Percentiles rank a stretch among this genome's conserved stretches.
phyloP scores from a whole-genome alignment of 64 coral and sea anemone genomes.

The Actinia tenebrosa region DNA sequence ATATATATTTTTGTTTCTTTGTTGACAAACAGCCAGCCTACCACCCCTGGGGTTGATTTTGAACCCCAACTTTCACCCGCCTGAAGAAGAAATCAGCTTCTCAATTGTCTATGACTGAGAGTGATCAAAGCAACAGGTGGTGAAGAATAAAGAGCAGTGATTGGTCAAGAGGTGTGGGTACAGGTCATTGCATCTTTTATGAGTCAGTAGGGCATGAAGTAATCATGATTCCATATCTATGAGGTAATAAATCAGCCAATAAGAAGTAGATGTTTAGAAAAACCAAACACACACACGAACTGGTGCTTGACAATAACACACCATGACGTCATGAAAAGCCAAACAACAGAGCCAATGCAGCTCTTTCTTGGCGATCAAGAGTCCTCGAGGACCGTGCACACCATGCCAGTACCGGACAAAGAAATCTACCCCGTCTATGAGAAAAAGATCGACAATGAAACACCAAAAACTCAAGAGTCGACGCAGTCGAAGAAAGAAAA shows the following conservation, averaged over 20 bases:
- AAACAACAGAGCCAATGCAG: slow-evolving; percentile 37
- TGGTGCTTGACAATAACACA: slow-evolving; percentile 14
- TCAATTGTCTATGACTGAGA: slow-evolving; percentile 42
- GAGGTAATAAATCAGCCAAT: slow-evolving; percentile 88
- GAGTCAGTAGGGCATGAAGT: slow-evolving; percentile 79
- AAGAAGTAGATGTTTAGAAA: slow-evolving; percentile 67
- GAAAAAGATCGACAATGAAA: slow-evolving; percentile 56
- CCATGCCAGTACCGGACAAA: slow-evolving; percentile 41
- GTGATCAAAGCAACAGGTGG: slow-evolving; percentile 25
- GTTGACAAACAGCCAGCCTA: neutral
- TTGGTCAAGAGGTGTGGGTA: slow-evolving; percentile 53
- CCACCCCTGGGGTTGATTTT: neutral
- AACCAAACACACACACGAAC: slow-evolving; percentile 65
- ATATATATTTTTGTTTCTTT: neutral
- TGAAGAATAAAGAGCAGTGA: slow-evolving; percentile 14
- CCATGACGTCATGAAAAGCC: slow-evolving; percentile 64
- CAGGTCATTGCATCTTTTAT: slow-evolving; percentile 71
- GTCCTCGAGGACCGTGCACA: slow-evolving; percentile 38
- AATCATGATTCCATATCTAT: slow-evolving; percentile 92
- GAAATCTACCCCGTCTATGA: slow-evolving; percentile 60
- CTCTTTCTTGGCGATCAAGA: slow-evolving; percentile 39
- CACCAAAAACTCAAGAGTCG: slow-evolving; percentile 48
- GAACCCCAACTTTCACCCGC: neutral
- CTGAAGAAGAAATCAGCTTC: neutral
- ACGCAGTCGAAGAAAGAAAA: slow-evolving; percentile 33